A percentile compares a stretch with the other conserved stretches of the same genome.
phyloP scores from a whole-genome alignment of 2,888 invertebrate species.

The Cybosia mesomella region DNA sequence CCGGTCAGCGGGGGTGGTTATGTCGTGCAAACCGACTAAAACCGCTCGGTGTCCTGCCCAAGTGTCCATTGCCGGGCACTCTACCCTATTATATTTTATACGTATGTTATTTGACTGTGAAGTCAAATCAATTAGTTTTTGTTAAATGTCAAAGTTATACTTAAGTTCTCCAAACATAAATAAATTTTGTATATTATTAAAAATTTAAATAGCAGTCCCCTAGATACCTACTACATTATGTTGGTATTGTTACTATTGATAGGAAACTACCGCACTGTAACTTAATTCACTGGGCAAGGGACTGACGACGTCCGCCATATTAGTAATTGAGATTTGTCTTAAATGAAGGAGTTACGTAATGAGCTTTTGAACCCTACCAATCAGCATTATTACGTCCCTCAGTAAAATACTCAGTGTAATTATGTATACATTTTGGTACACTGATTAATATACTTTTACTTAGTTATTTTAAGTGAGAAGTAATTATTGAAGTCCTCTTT shows the following conservation, averaged over 20 bases:
- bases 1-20: too few relatives aligned
- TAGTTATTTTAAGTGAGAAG: constrained; percentile 44
- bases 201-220: too few relatives aligned
- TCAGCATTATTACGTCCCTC: constrained; percentile 53
- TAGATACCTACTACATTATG: too few relatives aligned
- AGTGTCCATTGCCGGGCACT: too few relatives aligned
- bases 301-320: constrained; percentile 54
- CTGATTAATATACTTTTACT: constrained; percentile 37
- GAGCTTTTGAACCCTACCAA: constrained; percentile 65
- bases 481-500: constrained; percentile 34
- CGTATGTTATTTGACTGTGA: too few relatives aligned
- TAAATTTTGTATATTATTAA: too few relatives aligned
- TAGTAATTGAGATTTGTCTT: constrained; percentile 49
- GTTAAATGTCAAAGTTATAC: too few relatives aligned
- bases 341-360: constrained; percentile 61
- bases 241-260: neutral
- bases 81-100: too few relatives aligned
- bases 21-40: too few relatives aligned
- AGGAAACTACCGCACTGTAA: neutral
- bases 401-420: constrained; percentile 40
- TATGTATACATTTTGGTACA: constrained; percentile 42
- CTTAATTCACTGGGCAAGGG: constrained; percentile 14
- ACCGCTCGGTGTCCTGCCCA: too few relatives aligned
- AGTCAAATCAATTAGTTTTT: too few relatives aligned
- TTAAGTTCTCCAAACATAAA: too few relatives aligned